phyloP scores from a whole-genome alignment of 2,113 vertebrate genomes.

The Riparia riparia region DNA sequence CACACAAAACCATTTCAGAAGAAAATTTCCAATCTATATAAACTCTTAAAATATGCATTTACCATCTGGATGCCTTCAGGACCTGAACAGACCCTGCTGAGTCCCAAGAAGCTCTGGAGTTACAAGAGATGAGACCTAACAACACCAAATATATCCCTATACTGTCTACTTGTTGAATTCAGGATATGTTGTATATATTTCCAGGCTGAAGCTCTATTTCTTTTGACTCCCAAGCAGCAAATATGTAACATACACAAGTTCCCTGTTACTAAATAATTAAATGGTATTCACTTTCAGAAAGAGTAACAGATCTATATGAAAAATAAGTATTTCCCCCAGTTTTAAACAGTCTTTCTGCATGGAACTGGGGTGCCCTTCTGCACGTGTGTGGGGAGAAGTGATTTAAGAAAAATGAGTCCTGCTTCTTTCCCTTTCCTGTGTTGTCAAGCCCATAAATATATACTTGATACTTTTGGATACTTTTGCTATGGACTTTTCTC shows the following conservation, averaged over 20 bases:
- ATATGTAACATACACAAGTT: not conserved
- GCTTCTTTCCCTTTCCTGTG: not conserved
- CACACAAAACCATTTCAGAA: not conserved
- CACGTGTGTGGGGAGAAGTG: fast-evolving
- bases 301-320: not conserved
- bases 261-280: not conserved
- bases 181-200: not conserved
- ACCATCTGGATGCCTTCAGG: not conserved
- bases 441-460: not conserved
- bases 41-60: not conserved
- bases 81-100: not conserved
- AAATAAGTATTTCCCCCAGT: not conserved
- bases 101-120: not conserved
- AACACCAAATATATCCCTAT: fast-evolving
- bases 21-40: not conserved
- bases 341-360: not conserved
- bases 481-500: not conserved
- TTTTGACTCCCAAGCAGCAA: not conserved
- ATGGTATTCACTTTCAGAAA: not conserved
- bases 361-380: fast-evolving
- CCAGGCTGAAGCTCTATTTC: not conserved
- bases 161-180: not conserved
- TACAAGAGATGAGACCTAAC: not conserved
- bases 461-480: not conserved
- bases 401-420: not conserved